phyloP scores from a whole-genome alignment of 2,797 vertebrate genomes.

The Dallia pectoralis region DNA sequence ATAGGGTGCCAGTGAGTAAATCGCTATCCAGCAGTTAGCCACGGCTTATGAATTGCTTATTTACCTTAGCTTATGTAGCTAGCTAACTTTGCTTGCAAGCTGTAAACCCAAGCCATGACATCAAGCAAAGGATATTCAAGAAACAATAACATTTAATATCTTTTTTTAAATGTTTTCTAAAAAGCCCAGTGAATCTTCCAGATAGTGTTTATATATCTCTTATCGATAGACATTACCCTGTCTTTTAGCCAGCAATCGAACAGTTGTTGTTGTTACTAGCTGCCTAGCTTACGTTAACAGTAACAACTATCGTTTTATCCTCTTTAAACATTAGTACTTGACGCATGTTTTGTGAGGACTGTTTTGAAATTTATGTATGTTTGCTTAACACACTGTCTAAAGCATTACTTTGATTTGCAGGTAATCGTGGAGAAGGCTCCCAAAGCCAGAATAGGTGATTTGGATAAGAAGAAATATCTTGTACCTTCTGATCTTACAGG shows the following conservation, averaged over 20 bases:
- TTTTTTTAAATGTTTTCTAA: background rate
- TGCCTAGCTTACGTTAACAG: background rate
- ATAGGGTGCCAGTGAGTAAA: conserved; percentile 83
- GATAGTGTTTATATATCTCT: background rate
- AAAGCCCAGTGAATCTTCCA: background rate
- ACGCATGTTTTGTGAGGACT: background rate
- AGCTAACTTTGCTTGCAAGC: background rate
- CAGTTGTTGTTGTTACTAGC: background rate
- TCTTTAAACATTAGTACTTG: no score
- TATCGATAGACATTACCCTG: background rate
- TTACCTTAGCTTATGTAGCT: no score
- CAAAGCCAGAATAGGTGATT: conserved; percentile 81
- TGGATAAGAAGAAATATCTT: conserved; percentile 83
- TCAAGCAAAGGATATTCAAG: background rate
- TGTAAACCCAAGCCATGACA: background rate
- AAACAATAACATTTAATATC: background rate
- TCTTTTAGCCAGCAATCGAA: background rate
- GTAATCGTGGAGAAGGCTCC: conserved; percentile 83
- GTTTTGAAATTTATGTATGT: background rate
- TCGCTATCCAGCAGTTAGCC: background rate
- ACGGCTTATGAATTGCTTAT: background rate
- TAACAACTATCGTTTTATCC: background rate
- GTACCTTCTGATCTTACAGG: conserved; percentile 82
- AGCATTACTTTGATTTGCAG: conserved; percentile 45
- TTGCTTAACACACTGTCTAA: background rate